Conservation (phyloP, 1,140 invertebrate genomes). For the Drosophila micromelanica region DNA sequence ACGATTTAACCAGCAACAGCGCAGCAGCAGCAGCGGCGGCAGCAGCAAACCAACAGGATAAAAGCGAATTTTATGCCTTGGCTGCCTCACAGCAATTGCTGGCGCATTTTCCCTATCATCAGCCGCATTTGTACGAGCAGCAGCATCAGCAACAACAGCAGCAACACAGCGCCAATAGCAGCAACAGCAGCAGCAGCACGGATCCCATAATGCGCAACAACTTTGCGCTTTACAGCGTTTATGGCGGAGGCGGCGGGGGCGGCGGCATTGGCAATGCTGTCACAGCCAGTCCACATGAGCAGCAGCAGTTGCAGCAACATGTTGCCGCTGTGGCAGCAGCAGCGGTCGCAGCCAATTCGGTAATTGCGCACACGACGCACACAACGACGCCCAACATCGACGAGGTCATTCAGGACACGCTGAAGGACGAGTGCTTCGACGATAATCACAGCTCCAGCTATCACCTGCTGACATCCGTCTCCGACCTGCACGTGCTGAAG, state of each 20-base stretch:
- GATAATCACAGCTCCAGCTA: conserved; percentile 70
- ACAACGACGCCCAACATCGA: conserved; percentile 70
- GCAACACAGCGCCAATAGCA: conserved; percentile 38
- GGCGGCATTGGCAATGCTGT: conserved; percentile 18
- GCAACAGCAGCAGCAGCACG: conserved; percentile 53
- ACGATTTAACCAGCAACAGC: conserved; percentile 61
- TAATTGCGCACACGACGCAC: conserved; percentile 43
- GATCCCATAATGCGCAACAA: conserved; percentile 81
- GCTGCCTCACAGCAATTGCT: conserved; percentile 61
- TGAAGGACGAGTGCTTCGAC: conserved; percentile 81
- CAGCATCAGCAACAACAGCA: conserved; percentile 43
- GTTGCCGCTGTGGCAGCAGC: conserved; percentile 53
- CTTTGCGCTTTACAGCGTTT: conserved; percentile 70
- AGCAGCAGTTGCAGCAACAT: conserved; percentile 59
- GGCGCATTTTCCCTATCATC: conserved; percentile 56
- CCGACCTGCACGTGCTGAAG: conserved; percentile 67
- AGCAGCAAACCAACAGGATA: conserved; percentile 41
- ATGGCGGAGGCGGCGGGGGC: conserved; percentile 46
- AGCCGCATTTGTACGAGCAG: conserved; percentile 54
- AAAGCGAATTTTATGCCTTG: conserved; percentile 56
- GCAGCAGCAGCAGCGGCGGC: conserved; percentile 28
- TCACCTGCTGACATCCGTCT: conserved; percentile 70
- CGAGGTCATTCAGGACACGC: conserved; percentile 82
- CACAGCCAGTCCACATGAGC: conserved; percentile 35
- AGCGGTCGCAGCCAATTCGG: conserved; percentile 46